Percentiles rank a stretch among this genome's conserved stretches.
phyloP scores from a whole-genome alignment of 2,888 invertebrate species.

The Sisyra nigra region DNA sequence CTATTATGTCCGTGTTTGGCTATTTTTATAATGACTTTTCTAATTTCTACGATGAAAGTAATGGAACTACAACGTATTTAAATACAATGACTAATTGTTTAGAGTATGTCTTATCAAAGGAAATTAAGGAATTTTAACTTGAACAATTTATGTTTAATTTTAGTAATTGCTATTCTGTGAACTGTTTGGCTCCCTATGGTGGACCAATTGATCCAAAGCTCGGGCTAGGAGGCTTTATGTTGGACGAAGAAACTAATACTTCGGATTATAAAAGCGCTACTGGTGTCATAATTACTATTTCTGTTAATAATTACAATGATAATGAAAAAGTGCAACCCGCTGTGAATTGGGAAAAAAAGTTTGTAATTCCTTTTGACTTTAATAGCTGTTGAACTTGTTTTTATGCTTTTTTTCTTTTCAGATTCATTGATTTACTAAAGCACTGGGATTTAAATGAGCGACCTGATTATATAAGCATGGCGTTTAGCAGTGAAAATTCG shows the following conservation, averaged over 20 bases:
- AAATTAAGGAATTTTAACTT: conserved; percentile 7
- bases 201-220: conserved; percentile 78
- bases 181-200: conserved; percentile 71
- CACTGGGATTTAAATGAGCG: conserved; percentile 33
- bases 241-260: conserved; percentile 19
- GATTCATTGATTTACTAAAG: conserved; percentile 50
- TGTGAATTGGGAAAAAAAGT: conserved; percentile 58
- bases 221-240: conserved; percentile 63
- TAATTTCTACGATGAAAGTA: conserved; percentile 26
- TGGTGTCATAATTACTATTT: conserved; percentile 59
- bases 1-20: conserved; percentile 66
- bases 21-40: conserved; percentile 50
- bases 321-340: conserved; percentile 38
- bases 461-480: conserved; percentile 46
- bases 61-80: conserved; percentile 27
- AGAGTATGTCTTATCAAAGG: conserved; percentile 23
- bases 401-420: conserved; percentile 15
- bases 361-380: conserved; percentile 11
- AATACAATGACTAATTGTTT: conserved; percentile 32
- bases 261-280: conserved; percentile 39
- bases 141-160: too few species aligned
- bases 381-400: background rate
- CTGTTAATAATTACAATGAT: conserved; percentile 54
- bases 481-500: conserved; percentile 67
- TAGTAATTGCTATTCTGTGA: conserved; percentile 37